Evolutionary conservation across 2,113 vertebrate genomes (phyloP).

Genomic region (Oryzias celebensis): DNA sequence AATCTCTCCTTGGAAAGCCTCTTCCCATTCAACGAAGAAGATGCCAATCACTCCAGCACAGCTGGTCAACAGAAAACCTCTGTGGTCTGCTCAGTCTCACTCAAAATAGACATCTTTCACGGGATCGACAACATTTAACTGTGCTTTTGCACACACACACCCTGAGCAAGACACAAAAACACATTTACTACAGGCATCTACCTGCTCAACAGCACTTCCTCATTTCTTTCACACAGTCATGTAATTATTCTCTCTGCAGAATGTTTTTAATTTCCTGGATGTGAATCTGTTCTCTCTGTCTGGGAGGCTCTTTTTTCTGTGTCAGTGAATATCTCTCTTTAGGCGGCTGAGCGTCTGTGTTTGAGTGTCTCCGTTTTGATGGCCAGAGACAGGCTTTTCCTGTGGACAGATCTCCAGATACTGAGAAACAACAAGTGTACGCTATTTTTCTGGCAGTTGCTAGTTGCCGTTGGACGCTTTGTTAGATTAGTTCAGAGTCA

Average conservation of each 20-base stretch:
- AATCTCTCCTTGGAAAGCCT: background rate
- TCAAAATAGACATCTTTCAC: slow-evolving; percentile 24
- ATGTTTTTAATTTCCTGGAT: slow-evolving; percentile 59
- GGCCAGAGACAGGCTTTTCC: slow-evolving; percentile 45
- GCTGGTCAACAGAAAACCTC: slow-evolving; percentile 37
- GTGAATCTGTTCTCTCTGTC: slow-evolving; percentile 28
- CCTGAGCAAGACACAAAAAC: slow-evolving; percentile 3
- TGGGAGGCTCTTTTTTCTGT: slow-evolving; percentile 22
- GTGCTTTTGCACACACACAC: background rate
- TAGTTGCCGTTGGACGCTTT: slow-evolving; percentile 58
- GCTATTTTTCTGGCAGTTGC: slow-evolving; percentile 59
- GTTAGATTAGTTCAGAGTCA: slow-evolving; percentile 43
- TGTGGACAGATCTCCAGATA: slow-evolving; percentile 64
- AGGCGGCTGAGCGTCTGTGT: slow-evolving; percentile 7
- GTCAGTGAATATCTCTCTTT: slow-evolving; percentile 17
- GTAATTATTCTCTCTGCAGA: slow-evolving; percentile 37
- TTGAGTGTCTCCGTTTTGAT: slow-evolving; percentile 42
- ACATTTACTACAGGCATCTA: slow-evolving; percentile 20
- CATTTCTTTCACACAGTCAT: slow-evolving; percentile 8
- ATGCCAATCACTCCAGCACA: slow-evolving; percentile 52
- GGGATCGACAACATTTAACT: slow-evolving; percentile 7
- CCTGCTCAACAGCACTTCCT: slow-evolving; percentile 24
- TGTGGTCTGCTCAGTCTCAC: slow-evolving; percentile 20
- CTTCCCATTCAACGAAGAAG: slow-evolving; percentile 45
- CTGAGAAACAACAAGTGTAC: slow-evolving; percentile 59